Base-by-base conservation (phyloP, 2,797 vertebrate genomes). In the Lepilemur septentrionalis region DNA sequence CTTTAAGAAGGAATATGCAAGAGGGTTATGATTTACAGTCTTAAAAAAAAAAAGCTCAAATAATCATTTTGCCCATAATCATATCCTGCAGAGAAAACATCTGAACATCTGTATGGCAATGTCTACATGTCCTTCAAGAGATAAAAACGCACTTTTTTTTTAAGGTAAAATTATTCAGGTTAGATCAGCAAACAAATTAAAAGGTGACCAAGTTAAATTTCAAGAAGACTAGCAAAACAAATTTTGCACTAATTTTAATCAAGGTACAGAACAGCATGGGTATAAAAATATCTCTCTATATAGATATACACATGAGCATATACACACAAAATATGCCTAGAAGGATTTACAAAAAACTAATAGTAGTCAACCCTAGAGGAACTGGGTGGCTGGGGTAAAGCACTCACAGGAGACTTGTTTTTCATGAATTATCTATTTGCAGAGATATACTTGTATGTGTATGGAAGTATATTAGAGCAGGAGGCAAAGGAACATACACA, bases 121-220 rank as follows among this genome's bases (percentile, higher is more conserved):
- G 52, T n/a, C 30, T 55, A 70, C 17, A 25, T 46, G 23, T 78
- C 18, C 20, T 52, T 78, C 32, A 78, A 78, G 20, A 78, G 32
- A 22, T 52, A 48, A 48, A 75, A 15, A 32, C 72, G 55, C 20
- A 28, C n/a, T 25, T 72, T 41, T 41, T 80, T 57, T 57, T 80
- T 80, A 43, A 73, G 76, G 65, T 61, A 86, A 83, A 46, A 69
- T 25, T 69, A 69, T 87, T 88, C 46, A 57, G 41, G 30, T 92
- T 20, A 93, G 11, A 90, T 92, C 43, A 93, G 18, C 78, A 96
- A 90, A 89, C 15, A 15, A 81, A 95, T 23, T 70, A 75, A 93
- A 98, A 97, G 75, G 6, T 72, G 50, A 75, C 0, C 0, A 92
- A 96, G 15, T 15, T 41, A 65, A 95, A 93, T 94, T 94, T 96